phyloP scores from a whole-genome alignment of 2,888 invertebrate species.

The Hesperia comma region DNA sequence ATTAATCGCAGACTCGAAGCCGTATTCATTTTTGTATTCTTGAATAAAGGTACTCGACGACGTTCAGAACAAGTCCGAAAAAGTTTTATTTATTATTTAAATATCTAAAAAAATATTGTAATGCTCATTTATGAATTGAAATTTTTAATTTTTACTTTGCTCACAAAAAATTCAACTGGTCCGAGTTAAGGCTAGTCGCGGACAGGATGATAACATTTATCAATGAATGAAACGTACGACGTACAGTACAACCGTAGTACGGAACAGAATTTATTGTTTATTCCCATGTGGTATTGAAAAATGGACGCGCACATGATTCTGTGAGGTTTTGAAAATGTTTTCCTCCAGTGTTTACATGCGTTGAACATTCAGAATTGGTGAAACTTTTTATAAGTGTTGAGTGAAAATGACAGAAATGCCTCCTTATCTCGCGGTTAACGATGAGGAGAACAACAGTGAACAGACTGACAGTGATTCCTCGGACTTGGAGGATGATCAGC shows the following conservation, averaged over 20 bases:
- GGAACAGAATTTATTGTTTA: conserved; percentile 65
- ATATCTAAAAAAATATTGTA: too few species aligned
- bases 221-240: conserved; percentile 34
- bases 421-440: conserved; percentile 77
- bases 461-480: conserved; percentile 73
- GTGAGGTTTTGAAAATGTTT: conserved; percentile 74
- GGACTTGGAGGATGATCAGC: conserved; percentile 86
- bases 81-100: too few species aligned
- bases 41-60: too few species aligned
- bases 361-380: conserved; percentile 57
- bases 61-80: too few species aligned
- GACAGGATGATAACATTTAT: conserved; percentile 31
- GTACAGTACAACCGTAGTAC: conserved; percentile 44
- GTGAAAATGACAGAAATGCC: conserved; percentile 82
- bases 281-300: conserved; percentile 79
- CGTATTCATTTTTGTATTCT: too few species aligned
- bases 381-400: conserved; percentile 60
- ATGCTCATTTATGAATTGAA: too few species aligned
- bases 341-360: conserved; percentile 54
- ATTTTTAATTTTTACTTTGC: too few species aligned
- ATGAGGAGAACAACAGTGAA: conserved; percentile 74
- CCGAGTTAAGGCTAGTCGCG: too few species aligned
- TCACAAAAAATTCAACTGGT: too few species aligned
- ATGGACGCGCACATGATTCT: conserved; percentile 80
- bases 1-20: too few species aligned